Evolutionary conservation across 2,113 vertebrate species (phyloP).

Genomic region (Campylorhamphus procurvoides): DNA sequence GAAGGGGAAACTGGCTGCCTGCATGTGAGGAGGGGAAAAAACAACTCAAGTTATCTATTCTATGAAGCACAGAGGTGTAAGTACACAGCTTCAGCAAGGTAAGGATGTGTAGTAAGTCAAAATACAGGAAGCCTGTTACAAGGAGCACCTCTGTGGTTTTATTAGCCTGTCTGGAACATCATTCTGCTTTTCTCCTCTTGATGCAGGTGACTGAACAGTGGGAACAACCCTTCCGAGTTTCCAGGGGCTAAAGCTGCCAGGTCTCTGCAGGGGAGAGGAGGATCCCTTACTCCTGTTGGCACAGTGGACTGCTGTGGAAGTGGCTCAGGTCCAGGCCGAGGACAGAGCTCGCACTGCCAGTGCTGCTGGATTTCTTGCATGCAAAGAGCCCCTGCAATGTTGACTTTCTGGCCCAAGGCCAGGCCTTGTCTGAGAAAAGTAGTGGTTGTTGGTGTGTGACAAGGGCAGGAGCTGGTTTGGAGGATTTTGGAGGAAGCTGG

Average conservation of each 20-base stretch:
- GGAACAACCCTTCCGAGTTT: not conserved
- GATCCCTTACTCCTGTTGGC: not conserved
- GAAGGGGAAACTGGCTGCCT: not conserved
- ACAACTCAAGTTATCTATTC: not conserved
- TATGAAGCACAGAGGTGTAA: not conserved
- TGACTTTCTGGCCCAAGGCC: not conserved
- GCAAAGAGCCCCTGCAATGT: not conserved
- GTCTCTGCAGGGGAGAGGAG: not conserved
- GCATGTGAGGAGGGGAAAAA: not conserved
- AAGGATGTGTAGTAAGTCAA: not conserved
- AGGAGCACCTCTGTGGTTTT: not conserved
- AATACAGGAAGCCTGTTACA: not conserved
- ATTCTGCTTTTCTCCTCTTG: not conserved
- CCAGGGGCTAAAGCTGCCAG: not conserved
- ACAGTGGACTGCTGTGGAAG: not conserved
- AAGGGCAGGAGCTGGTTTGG: not conserved
- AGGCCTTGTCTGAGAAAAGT: not conserved
- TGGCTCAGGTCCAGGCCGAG: fast-evolving
- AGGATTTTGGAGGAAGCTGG: not conserved
- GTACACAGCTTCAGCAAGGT: not conserved
- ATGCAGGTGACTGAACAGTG: not conserved
- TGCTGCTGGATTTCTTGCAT: not conserved
- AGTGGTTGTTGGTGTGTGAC: not conserved
- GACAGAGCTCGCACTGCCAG: not conserved
- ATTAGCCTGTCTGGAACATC: not conserved